Evolutionary conservation across 2,888 invertebrate genomes (phyloP), one percentile per base, ranked within the genome.

Genomic region (Synergus laeviventris): DNA sequence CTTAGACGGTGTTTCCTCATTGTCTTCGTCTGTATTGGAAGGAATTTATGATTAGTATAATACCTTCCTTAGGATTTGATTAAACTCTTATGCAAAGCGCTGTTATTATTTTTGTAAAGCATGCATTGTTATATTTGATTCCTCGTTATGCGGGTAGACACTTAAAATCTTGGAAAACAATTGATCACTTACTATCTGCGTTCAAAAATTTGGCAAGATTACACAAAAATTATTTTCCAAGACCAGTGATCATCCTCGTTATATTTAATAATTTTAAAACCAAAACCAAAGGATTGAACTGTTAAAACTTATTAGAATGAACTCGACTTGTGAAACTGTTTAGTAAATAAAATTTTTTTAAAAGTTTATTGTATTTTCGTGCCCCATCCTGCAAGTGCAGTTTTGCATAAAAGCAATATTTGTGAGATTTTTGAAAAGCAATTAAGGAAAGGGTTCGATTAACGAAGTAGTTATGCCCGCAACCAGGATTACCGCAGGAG

Each of bases 401-500:
- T 70, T 31, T 70, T 70, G 70, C 70, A 49, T 49, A 18, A 74
- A 79, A 80, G 79, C 77, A 70, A 39, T 73, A 74, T 70, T 31
- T 73, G 78, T 76, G 78, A 81, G 61, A 81, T 77, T 77, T 80
- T 83, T 81, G 77, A 83, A 77, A 83, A 84, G 83, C 81, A 80
- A 80, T 77, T 66, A 78, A 82, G 87, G 84, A 84, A 77, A 78
- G 81, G 86, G 85, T 84, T 81, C 81, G 86, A 88, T 89, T 88
- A 88, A 89, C 84, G 86, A 87, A 89, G 87, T 87, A 89, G 89
- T 90, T 90, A 90, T 90, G 88, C 91, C 91, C 91, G 86, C 91
- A 91, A 91, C 91, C 91, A 90, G 89, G 90, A 89, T 90, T 91
- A 91, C 91, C 91, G 90, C 90, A 90, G 88, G 90, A 90, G 87